Conservation (phyloP, 1,140 invertebrate species). For the Neomicropteryx cornuta region DNA sequence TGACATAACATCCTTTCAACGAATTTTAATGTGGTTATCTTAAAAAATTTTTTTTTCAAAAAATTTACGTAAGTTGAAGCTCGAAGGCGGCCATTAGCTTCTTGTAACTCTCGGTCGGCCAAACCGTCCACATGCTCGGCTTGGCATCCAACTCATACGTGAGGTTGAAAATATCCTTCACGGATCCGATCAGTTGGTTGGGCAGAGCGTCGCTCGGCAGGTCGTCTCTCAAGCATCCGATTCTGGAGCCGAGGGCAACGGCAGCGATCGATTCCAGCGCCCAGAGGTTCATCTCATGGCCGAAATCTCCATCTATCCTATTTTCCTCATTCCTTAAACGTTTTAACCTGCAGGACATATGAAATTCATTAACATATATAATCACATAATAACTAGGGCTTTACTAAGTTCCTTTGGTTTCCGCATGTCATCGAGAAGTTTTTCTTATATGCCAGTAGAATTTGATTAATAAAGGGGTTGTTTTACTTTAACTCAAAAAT, state of each 20-base stretch:
- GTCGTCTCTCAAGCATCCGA: conserved; percentile 45
- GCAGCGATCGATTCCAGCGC: conserved; percentile 55
- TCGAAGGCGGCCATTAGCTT: conserved; percentile 36
- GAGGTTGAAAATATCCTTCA: conserved; percentile 46
- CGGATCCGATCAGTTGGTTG: conserved; percentile 44
- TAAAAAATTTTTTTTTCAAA: too few species aligned
- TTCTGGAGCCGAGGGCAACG: conserved; percentile 53
- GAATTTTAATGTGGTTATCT: too few species aligned
- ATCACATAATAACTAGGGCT: too few species aligned
- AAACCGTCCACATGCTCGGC: conserved; percentile 49
- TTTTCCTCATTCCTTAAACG: conserved; percentile 36
- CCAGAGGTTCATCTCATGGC: conserved; percentile 54
- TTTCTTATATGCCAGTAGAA: too few species aligned
- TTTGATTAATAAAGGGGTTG: too few species aligned
- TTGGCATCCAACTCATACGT: conserved; percentile 47
- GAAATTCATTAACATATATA: conserved; percentile 1
- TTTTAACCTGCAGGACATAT: conserved; percentile 37
- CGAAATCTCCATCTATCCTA: conserved; percentile 44
- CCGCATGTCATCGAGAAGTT: too few species aligned
- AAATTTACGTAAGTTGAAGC: conserved; percentile 34
- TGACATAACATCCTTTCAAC: too few species aligned
- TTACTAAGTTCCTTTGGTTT: too few species aligned
- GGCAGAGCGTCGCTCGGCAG: conserved; percentile 41
- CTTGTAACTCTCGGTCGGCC: conserved; percentile 43
- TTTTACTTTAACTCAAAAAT: too few species aligned